Conservation (phyloP, 2,797 vertebrate genomes). For the Valencia hispanica region DNA sequence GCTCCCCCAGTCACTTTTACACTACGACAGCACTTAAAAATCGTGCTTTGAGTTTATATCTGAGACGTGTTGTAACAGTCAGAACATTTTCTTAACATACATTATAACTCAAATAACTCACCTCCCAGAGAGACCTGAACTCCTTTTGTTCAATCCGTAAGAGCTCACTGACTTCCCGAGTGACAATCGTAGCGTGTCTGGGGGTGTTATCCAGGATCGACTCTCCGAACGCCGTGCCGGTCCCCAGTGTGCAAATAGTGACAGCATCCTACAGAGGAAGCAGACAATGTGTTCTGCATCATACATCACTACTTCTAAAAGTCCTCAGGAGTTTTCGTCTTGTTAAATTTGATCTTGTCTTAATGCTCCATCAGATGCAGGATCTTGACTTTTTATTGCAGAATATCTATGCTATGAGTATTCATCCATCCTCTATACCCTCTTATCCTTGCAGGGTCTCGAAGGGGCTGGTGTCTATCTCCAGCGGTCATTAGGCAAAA, state of each 20-base stretch:
- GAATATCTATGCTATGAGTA: not conserved
- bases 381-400: not conserved
- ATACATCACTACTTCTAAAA: slow-evolving; percentile 1
- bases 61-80: slow-evolving; percentile 2
- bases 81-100: slow-evolving; percentile 14
- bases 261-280: slow-evolving; percentile 88
- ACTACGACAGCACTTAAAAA: not conserved
- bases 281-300: slow-evolving; percentile 17
- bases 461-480: too few relatives aligned
- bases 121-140: slow-evolving; percentile 97
- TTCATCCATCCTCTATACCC: too few relatives aligned
- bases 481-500: too few relatives aligned
- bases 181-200: slow-evolving; percentile 96
- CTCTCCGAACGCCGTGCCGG: slow-evolving; percentile 96
- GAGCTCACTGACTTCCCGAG: slow-evolving; percentile 91
- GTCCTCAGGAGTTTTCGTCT: not conserved
- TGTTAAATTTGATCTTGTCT: not conserved
- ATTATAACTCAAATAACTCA: slow-evolving; percentile 68
- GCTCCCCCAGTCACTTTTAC: slow-evolving; percentile 7
- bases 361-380: not conserved
- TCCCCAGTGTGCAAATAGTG: slow-evolving; percentile 94
- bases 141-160: slow-evolving; percentile 95
- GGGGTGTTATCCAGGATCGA: slow-evolving; percentile 97
- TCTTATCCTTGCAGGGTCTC: too few relatives aligned
- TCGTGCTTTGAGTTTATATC: not conserved